These are phyloP conservation scores for Rousettus leschenaultii DNA, from an alignment of 2,113 vertebrate species.

Conservation along the genomic window DNA sequence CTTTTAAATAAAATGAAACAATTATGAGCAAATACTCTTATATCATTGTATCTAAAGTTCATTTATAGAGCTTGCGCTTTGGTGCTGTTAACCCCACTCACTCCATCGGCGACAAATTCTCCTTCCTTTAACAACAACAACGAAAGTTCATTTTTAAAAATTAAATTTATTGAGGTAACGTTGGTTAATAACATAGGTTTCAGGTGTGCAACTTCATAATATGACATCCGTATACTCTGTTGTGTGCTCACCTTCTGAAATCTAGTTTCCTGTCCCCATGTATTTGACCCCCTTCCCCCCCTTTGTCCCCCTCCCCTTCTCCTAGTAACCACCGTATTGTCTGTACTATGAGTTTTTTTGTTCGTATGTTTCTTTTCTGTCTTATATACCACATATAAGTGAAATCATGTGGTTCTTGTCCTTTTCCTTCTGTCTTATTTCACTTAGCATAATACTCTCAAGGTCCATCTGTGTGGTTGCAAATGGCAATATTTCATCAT, in stretches of 20 bases:
- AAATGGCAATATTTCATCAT: neutral
- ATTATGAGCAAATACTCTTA: neutral
- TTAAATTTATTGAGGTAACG: neutral
- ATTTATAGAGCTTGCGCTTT: neutral
- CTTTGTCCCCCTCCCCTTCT: neutral
- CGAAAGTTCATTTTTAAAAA: neutral
- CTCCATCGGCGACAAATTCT: no score
- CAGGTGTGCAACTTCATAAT: neutral
- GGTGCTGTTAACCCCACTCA: no score
- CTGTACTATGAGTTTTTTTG: neutral
- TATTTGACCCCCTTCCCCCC: neutral
- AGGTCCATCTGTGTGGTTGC: neutral
- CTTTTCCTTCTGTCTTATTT: neutral
- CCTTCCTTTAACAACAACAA: no score
- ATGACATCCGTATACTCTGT: no score
- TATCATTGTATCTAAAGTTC: neutral
- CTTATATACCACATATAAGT: neutral
- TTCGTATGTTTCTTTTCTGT: neutral
- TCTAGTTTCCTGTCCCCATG: neutral
- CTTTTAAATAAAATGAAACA: neutral
- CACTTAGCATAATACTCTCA: neutral
- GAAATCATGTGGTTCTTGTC: neutral
- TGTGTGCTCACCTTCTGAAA: neutral
- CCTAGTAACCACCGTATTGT: neutral
- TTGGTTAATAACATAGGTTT: neutral